Evolutionary conservation across 2,888 invertebrate species (phyloP), one percentile per base, ranked within the genome.

Genomic region (Ectropis crepuscularia): DNA sequence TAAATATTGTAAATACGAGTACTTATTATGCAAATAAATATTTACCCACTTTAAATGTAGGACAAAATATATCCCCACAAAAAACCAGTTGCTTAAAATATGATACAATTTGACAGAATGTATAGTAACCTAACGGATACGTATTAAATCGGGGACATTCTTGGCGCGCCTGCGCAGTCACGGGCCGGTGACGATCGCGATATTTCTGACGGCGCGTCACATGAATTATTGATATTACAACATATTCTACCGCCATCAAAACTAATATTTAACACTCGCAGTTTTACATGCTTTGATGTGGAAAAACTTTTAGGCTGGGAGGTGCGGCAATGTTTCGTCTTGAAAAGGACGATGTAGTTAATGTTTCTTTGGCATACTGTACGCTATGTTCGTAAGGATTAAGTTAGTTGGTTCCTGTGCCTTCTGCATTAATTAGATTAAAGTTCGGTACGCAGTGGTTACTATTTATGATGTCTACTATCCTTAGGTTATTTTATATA

Each of bases 131-230:
- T 65, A 69, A 68, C 87, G 87, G 86, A 88, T 85, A 75, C 83
- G 82, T 78, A 77, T 77, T 28, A 28, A 28, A 39, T 57, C 51
- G 51, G 55, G 72, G 76, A 79, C 79, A 87, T 87, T 88, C 87
- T 89, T 89, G 89, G 89, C 89, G 61, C 10, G 69, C 71, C 73
- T 65, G 68, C 70, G 47, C 57, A 28, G 60, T 72, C 81, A 81
- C 78, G 82, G 71, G 58, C 69, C 73, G 74, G 63, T 69, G 77
- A 69, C 77, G 74, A 83, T 80, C 79, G 74, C 73, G 80, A 82
- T 82, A 86, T 86, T 86, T 82, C 76, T 77, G 77, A 60, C 66
- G n/a, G 53, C 6, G 49, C 41, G 71, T 70, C 65, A 64, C 48
- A 28, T 72, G 71, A 76, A 72, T 71, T 78, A 79, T 77, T 68